A percentile compares a stretch with the other conserved stretches of the same genome.
Conservation (phyloP, 1,140 invertebrate species). For the Apolygus lucorum region DNA sequence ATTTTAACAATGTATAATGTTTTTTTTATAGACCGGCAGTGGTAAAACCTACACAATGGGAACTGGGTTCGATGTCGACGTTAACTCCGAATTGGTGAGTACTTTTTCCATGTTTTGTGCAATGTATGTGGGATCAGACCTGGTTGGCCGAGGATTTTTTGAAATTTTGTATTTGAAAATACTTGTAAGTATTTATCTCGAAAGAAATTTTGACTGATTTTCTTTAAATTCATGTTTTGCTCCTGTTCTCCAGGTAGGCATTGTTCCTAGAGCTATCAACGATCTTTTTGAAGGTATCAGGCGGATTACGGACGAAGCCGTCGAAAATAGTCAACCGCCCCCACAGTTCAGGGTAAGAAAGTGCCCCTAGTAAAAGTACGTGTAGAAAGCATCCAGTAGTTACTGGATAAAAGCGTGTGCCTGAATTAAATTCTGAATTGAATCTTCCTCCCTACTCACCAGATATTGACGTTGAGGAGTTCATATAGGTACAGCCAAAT, state of each 20-base stretch:
- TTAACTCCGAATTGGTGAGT: conserved; percentile 45
- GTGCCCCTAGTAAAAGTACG: no score
- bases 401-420: no score
- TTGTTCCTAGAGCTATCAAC: conserved; percentile 86
- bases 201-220: not conserved
- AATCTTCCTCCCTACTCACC: no score
- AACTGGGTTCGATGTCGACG: conserved; percentile 85
- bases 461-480: no score
- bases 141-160: no score
- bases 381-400: no score
- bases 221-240: no score
- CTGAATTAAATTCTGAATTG: no score
- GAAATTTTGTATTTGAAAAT: not conserved
- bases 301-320: conserved; percentile 50
- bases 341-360: conserved; percentile 72
- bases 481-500: no score
- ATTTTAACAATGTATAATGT: no score
- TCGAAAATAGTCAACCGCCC: conserved; percentile 49
- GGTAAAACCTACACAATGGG: conserved; percentile 99
- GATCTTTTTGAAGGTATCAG: conserved; percentile 81
- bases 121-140: no score
- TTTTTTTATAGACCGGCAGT: conserved; percentile 68
- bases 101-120: no score
- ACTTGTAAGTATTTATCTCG: not conserved
- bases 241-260: conserved; percentile 57